These are phyloP conservation scores for Teleopsis dalmanni DNA, from an alignment of 1,140 invertebrate genomes.

Conservation along the genomic window DNA sequence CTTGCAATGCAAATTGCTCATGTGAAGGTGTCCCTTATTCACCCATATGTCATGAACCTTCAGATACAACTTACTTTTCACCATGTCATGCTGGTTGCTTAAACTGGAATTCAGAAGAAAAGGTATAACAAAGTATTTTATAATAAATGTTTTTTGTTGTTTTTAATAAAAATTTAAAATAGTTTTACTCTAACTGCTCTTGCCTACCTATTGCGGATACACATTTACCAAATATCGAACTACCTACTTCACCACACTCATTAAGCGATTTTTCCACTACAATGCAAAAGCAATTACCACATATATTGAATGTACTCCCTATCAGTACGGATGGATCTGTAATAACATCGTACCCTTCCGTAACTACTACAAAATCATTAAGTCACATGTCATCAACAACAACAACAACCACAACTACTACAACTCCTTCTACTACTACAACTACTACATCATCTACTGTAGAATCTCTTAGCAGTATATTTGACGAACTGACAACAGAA, in stretches of 20 bases:
- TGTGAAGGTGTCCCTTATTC: constrained; percentile 51
- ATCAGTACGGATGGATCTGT: no score
- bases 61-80: constrained; percentile 52
- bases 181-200: background rate
- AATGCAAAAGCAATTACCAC: background rate
- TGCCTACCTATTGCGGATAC: no score
- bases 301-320: no score
- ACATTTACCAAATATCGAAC: no score
- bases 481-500: background rate
- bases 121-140: constrained; percentile 11
- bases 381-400: background rate
- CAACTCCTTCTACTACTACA: background rate
- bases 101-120: constrained; percentile 22
- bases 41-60: constrained; percentile 52
- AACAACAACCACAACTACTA: background rate
- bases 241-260: constrained; percentile 8
- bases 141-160: background rate
- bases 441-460: background rate
- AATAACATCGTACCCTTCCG: no score
- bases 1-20: constrained; percentile 51
- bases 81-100: constrained; percentile 57
- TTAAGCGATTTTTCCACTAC: background rate
- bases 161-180: background rate
- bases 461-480: background rate
- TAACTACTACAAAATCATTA: no score